These are phyloP conservation scores for Xylocopa sonorina DNA, from an alignment of 1,140 invertebrate genomes.

Conservation along the genomic window DNA sequence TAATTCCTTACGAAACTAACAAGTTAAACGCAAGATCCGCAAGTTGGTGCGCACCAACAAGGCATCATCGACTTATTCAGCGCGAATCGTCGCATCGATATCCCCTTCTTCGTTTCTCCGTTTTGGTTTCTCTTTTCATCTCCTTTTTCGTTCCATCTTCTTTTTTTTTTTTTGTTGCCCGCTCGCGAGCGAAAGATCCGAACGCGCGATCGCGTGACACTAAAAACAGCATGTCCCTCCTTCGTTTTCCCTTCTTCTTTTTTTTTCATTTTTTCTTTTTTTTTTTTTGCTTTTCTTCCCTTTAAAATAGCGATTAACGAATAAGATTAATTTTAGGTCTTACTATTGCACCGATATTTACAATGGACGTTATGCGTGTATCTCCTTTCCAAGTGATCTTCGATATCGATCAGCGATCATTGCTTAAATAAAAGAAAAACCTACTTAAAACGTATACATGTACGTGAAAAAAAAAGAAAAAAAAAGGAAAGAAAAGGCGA, in stretches of 20 bases:
- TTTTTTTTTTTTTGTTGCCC: too few species aligned
- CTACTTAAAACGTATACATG: slow-evolving; percentile 69
- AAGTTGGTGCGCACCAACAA: slow-evolving; percentile 61
- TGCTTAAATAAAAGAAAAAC: slow-evolving; percentile 73
- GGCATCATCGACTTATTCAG: slow-evolving; percentile 59
- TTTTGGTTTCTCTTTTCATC: background rate
- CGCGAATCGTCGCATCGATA: slow-evolving; percentile 46
- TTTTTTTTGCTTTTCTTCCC: slow-evolving; percentile 19
- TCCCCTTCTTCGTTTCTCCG: slow-evolving; percentile 8
- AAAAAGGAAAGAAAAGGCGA: slow-evolving; percentile 4
- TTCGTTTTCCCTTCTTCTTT: slow-evolving; percentile 2
- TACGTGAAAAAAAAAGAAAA: slow-evolving; percentile 29
- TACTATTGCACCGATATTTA: slow-evolving; percentile 79
- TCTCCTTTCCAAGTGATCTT: slow-evolving; percentile 58
- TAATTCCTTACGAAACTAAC: slow-evolving; percentile 52
- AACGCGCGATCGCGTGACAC: slow-evolving; percentile 53
- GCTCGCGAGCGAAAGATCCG: slow-evolving; percentile 33
- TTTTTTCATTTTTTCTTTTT: background rate
- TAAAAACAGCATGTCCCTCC: slow-evolving; percentile 43
- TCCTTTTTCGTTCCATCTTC: background rate
- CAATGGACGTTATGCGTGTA: slow-evolving; percentile 75
- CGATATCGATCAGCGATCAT: slow-evolving; percentile 54
- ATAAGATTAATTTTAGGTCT: slow-evolving; percentile 74
- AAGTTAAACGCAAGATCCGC: slow-evolving; percentile 60
- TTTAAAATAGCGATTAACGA: slow-evolving; percentile 63